phyloP scores from a whole-genome alignment of 2,888 invertebrate species.

The Archips xylosteana region DNA sequence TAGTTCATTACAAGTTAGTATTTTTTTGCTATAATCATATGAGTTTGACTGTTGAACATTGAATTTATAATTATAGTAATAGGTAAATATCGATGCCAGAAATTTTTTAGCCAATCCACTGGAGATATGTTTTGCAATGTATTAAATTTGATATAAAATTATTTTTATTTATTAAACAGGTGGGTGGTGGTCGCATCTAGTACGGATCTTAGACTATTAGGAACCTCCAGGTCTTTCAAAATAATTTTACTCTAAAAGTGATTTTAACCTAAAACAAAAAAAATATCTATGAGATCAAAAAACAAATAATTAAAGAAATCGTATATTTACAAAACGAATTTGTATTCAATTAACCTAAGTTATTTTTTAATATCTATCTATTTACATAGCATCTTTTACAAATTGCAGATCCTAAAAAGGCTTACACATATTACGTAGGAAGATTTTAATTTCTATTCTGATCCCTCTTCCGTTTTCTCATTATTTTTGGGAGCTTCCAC shows the following conservation, averaged over 20 bases:
- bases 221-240: too few species aligned
- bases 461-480: not conserved
- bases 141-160: too few species aligned
- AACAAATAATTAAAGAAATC: too few species aligned
- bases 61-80: not conserved
- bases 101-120: too few species aligned
- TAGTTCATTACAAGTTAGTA: not conserved
- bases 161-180: too few species aligned
- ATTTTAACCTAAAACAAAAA: too few species aligned
- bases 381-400: not conserved
- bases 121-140: too few species aligned
- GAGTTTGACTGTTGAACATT: not conserved
- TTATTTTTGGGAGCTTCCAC: constrained; percentile 45
- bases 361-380: not conserved
- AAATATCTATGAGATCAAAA: too few species aligned
- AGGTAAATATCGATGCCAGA: too few species aligned
- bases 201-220: too few species aligned
- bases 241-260: too few species aligned
- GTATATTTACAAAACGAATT: not conserved
- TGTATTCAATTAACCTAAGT: not conserved
- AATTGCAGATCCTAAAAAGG: constrained; percentile 22
- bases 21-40: not conserved
- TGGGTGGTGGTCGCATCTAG: too few species aligned
- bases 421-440: not conserved
- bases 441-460: not conserved